A percentile compares a stretch with the other conserved stretches of the same genome.
These are phyloP conservation scores for Orgyia antiqua DNA, from an alignment of 2,888 invertebrate genomes.

Conservation along the genomic window DNA sequence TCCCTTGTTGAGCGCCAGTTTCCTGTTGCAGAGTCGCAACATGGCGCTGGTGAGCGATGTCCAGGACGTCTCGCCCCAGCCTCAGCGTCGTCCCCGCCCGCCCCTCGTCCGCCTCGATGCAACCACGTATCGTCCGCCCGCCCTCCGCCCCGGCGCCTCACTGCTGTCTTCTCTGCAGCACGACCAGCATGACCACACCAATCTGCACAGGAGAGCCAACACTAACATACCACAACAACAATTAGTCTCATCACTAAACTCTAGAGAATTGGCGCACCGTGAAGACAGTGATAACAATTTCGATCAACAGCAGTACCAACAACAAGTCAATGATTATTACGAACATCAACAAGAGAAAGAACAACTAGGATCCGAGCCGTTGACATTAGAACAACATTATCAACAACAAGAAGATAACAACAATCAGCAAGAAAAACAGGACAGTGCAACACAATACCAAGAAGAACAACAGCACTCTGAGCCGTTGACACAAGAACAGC, in stretches of 20 bases:
- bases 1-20: constrained; percentile 55
- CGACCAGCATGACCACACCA: constrained; percentile 37
- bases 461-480: background rate
- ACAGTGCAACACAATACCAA: background rate
- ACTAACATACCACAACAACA: constrained; percentile 40
- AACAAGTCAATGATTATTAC: constrained; percentile 2
- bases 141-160: constrained; percentile 45
- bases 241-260: constrained; percentile 31
- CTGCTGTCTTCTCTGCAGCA: constrained; percentile 36
- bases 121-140: constrained; percentile 64
- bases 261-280: constrained; percentile 31
- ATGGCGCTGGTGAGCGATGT: constrained; percentile 46
- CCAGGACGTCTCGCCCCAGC: constrained; percentile 20
- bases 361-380: constrained; percentile 4
- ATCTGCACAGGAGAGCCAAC: constrained; percentile 59
- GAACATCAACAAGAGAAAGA: constrained; percentile 11
- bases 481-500: constrained; percentile 6
- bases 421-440: background rate
- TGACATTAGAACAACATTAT: background rate
- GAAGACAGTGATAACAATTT: constrained; percentile 13
- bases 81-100: constrained; percentile 28
- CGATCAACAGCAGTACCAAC: background rate
- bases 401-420: constrained; percentile 1
- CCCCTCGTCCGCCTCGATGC: constrained; percentile 39
- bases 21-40: constrained; percentile 77